phyloP scores from a whole-genome alignment of 2,113 vertebrate genomes.

The Rhinogobius similis region DNA sequence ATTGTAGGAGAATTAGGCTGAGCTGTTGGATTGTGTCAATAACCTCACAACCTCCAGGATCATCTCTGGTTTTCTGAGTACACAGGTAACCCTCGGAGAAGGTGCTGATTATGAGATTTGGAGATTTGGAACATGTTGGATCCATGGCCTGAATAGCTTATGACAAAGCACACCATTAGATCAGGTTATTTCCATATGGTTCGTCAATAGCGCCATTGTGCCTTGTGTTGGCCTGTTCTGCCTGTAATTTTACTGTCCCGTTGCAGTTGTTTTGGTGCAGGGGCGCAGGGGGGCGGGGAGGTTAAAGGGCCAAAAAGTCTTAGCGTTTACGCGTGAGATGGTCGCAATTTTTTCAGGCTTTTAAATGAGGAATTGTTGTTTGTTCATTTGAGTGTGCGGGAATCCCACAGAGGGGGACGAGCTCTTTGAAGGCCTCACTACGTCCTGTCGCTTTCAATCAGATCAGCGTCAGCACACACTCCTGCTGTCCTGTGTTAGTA shows the following conservation, averaged over 20 bases:
- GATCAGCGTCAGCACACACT: background rate
- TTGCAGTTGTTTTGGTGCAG: conserved; percentile 30
- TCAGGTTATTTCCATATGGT: conserved; percentile 54
- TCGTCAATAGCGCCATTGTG: conserved; percentile 65
- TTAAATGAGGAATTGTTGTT: conserved; percentile 50
- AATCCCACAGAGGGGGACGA: conserved; percentile 24
- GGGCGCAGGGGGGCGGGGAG: background rate
- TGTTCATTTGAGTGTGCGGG: conserved; percentile 33
- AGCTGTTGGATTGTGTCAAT: conserved; percentile 6
- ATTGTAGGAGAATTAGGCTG: background rate
- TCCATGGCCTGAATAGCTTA: conserved; percentile 43
- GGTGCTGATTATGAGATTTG: conserved; percentile 63
- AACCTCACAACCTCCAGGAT: conserved; percentile 36
- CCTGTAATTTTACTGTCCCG: conserved; percentile 27
- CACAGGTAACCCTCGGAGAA: conserved; percentile 20
- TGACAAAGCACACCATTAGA: conserved; percentile 58
- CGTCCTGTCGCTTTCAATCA: conserved; percentile 44
- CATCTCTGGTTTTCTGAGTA: conserved; percentile 30
- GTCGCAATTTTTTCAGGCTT: conserved; percentile 54
- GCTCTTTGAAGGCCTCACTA: conserved; percentile 33
- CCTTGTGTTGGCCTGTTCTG: conserved; percentile 24
- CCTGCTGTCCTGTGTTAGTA: background rate
- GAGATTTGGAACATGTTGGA: conserved; percentile 48
- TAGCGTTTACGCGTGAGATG: conserved; percentile 66
- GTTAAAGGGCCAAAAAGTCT: conserved; percentile 56